Base-by-base conservation (phyloP, 2,797 vertebrate species). In the Brotula barbata region DNA sequence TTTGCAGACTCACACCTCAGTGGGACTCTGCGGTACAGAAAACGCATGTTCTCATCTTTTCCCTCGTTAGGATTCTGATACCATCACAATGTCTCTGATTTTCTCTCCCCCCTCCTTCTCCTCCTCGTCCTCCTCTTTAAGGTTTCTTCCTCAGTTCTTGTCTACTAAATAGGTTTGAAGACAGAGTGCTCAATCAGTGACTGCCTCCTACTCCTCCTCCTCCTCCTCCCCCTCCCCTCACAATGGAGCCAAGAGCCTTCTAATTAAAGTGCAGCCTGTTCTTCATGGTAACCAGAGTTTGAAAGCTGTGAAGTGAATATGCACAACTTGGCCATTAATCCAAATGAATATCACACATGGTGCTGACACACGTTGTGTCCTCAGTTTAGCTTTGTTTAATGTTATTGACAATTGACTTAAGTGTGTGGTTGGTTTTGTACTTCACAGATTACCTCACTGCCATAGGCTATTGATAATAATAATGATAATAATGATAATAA, bases 231-330 rank as follows among this genome's bases (percentile, higher is more conserved):
- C 28, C 46, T 6, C 34, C 33, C 68, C 64, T 49, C 61, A 82
- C 75, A 72, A 80, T 43, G 64, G 49, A 76, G 59, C 71, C 53
- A 60, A 64, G 53, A 58, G 69, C 68, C 78, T 80, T 72, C 68
- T 84, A 88, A 86, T 88, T 85, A 86, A 82, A 78, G 77, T 36
- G 56, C 75, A 69, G 77, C 56, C 76, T 73, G 73, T 68, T 85
- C 78, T 70, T 82, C 60, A 61, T 74, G 72, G 73, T 68, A 81
- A 78, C 78, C 60, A 49, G 46, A 71, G 58, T 77, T 70, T 82
- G 73, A 79, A 76, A 67, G 76, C 75, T 67, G 75, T 65, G 59
- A 70, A 69, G 66, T 69, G 72, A 77, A 74, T 51, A 68, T 64
- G 57, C 65, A 23, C 66, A 28, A 44, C 57, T 72, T 46, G 53